These are phyloP conservation scores for Calyptomena viridis DNA, from an alignment of 2,113 vertebrate species.

Conservation along the genomic window DNA sequence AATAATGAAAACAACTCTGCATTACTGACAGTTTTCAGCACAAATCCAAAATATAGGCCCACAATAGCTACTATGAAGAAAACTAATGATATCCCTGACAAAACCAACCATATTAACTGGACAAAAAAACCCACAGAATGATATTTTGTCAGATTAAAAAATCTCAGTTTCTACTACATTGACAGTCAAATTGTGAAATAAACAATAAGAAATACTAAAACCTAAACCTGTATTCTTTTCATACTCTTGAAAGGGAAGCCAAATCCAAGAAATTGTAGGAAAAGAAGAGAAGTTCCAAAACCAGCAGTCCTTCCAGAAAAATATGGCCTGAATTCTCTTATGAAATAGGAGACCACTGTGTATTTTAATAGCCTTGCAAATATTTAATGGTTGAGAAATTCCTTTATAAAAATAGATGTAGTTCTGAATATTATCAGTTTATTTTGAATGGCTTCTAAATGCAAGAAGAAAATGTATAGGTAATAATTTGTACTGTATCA, in stretches of 20 bases:
- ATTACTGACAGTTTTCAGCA: background rate
- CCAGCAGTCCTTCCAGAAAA: background rate
- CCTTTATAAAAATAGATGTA: background rate
- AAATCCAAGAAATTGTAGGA: background rate
- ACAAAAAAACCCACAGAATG: background rate
- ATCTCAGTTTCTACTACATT: background rate
- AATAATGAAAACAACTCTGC: background rate
- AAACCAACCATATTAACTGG: background rate
- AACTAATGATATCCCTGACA: background rate
- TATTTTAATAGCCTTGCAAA: background rate
- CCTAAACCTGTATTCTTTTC: background rate
- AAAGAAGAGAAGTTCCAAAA: background rate
- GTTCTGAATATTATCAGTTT: background rate
- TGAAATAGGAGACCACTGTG: background rate
- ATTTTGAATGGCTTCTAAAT: background rate
- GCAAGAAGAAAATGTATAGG: background rate
- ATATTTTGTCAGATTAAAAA: background rate
- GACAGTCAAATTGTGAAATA: background rate
- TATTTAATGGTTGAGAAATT: background rate
- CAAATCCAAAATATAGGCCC: background rate
- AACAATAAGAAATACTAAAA: background rate
- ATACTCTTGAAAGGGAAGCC: background rate
- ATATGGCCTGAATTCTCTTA: background rate
- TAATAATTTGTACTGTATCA: background rate
- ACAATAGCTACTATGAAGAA: background rate